phyloP scores from a whole-genome alignment of 2,113 vertebrate species.

The Microcebus griseorufus region DNA sequence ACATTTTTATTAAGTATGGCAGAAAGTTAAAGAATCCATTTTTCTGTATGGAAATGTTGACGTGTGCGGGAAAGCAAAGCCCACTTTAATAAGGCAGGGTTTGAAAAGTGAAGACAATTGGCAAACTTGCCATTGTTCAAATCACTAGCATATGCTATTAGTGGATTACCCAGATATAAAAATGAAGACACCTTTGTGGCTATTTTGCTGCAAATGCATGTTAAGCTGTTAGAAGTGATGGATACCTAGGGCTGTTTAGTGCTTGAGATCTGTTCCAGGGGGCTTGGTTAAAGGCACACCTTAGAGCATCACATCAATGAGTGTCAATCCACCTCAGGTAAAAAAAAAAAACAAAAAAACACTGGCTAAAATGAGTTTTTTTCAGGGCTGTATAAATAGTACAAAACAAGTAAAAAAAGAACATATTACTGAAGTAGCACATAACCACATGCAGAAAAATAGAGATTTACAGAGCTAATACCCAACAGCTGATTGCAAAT shows the following conservation, averaged over 20 bases:
- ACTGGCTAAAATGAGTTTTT: background rate
- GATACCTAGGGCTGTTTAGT: background rate
- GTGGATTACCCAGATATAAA: conserved; percentile 40
- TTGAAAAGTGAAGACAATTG: conserved; percentile 65
- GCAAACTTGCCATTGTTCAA: conserved; percentile 48
- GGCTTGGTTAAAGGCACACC: conserved; percentile 35
- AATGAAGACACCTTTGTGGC: background rate
- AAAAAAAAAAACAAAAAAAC: conserved; percentile 5
- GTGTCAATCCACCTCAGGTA: conserved; percentile 28
- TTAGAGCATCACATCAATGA: background rate
- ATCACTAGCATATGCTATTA: conserved; percentile 60
- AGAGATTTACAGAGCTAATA: background rate
- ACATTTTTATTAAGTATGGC: conserved; percentile 21
- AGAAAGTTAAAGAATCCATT: conserved; percentile 28
- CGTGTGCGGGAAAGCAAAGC: conserved; percentile 50
- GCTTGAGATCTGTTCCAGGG: conserved; percentile 36
- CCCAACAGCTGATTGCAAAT: background rate
- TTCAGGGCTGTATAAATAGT: background rate
- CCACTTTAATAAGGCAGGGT: conserved; percentile 49
- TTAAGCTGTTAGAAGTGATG: conserved; percentile 47
- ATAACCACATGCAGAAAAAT: background rate
- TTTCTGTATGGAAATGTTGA: conserved; percentile 59
- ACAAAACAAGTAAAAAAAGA: background rate
- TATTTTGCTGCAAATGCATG: conserved; percentile 15
- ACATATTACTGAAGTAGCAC: background rate